Evolutionary conservation across 2,888 invertebrate species (phyloP).

Genomic region (Plutella xylostella): DNA sequence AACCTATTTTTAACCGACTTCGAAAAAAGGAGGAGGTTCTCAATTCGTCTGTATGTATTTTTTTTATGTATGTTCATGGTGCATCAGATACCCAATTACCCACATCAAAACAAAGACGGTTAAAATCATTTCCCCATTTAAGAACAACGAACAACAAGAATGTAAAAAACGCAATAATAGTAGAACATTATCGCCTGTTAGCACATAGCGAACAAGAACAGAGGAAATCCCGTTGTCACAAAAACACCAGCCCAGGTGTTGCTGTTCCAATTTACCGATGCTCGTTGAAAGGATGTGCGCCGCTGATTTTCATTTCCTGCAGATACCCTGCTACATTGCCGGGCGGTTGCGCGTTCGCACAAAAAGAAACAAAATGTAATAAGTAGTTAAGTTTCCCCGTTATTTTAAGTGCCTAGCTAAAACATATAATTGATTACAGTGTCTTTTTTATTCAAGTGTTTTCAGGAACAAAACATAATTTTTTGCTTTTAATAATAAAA

Average conservation of each 20-base stretch:
- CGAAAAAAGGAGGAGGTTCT: too few relatives aligned
- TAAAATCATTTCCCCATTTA: too few relatives aligned
- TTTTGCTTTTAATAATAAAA: not conserved
- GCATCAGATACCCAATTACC: too few relatives aligned
- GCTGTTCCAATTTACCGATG: constrained; percentile 42
- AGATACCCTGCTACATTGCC: not conserved
- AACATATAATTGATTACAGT: not conserved
- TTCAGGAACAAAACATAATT: not conserved
- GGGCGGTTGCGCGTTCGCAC: not conserved
- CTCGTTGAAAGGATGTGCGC: constrained; percentile 31
- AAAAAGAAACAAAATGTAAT: not conserved
- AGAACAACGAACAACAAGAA: too few relatives aligned
- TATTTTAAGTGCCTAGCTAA: not conserved
- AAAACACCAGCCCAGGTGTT: constrained; percentile 38
- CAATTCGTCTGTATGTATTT: too few relatives aligned
- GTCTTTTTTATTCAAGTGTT: not conserved
- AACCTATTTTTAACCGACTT: too few relatives aligned
- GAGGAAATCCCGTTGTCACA: constrained; percentile 21
- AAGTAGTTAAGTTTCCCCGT: not conserved
- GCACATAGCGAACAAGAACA: too few relatives aligned
- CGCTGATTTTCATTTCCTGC: constrained; percentile 37
- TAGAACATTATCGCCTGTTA: too few relatives aligned
- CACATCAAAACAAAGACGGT: too few relatives aligned
- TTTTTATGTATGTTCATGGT: too few relatives aligned
- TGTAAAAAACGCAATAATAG: too few relatives aligned